These are phyloP conservation scores for Sycophila texana DNA, from an alignment of 2,888 invertebrate species.

Conservation along the genomic window DNA sequence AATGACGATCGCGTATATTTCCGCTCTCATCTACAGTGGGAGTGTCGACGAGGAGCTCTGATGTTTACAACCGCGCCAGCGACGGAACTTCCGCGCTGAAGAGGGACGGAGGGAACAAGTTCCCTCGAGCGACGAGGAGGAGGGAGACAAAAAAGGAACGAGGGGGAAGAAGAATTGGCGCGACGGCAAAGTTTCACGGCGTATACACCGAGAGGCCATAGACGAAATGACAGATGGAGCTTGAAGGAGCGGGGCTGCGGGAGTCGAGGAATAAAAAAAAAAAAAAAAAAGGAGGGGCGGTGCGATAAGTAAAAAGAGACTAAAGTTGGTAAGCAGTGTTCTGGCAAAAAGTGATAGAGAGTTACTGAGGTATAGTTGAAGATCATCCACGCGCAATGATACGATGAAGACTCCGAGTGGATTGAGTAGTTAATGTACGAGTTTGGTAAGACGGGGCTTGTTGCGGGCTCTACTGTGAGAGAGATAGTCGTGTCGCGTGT, in stretches of 20 bases:
- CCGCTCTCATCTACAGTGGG: conserved; percentile 11
- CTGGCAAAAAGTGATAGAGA: not conserved
- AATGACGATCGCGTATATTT: conserved; percentile 22
- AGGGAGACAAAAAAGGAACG: conserved; percentile 12
- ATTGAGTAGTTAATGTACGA: not conserved
- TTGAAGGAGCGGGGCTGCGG: not conserved
- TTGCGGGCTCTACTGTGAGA: not conserved
- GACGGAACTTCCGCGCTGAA: conserved; percentile 54
- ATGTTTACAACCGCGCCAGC: conserved; percentile 57
- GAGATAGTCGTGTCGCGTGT: no score
- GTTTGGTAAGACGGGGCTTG: not conserved
- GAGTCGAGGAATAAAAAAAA: not conserved
- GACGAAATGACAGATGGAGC: conserved; percentile 32
- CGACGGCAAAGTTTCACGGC: conserved; percentile 42
- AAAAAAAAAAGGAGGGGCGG: not conserved
- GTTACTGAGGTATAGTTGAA: not conserved
- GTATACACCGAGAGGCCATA: conserved; percentile 8
- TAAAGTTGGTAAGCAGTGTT: conserved; percentile 1
- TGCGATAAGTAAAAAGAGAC: not conserved
- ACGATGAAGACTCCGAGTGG: not conserved
- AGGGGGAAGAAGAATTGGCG: conserved; percentile 28
- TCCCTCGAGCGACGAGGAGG: conserved; percentile 1
- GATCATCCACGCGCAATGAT: not conserved
- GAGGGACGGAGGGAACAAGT: not conserved
- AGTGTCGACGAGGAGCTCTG: conserved; percentile 53